A percentile compares a stretch with the other conserved stretches of the same genome.
phyloP scores from a whole-genome alignment of 2,797 vertebrate species.

The Cossypha caffra region DNA sequence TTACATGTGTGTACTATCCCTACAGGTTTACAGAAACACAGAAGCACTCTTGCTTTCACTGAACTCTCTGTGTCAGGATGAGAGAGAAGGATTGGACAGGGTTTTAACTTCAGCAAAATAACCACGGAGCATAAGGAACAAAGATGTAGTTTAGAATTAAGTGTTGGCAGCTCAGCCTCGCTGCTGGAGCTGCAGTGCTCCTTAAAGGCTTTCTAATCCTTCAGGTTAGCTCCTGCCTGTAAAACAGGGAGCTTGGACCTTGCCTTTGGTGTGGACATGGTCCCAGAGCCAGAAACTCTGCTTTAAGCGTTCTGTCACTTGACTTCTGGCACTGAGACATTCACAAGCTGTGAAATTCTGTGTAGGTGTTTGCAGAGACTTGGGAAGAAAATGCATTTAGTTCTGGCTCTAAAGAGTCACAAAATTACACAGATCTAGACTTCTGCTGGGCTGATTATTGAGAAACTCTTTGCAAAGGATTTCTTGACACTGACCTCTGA shows the following conservation, averaged over 20 bases:
- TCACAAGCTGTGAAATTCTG: not conserved
- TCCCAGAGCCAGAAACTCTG: not conserved
- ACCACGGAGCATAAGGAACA: not conserved
- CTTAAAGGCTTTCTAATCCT: not conserved
- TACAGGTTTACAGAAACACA: not conserved
- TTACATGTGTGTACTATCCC: not conserved
- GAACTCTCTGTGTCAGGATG: not conserved
- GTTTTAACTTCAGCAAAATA: not conserved
- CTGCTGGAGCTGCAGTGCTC: not conserved
- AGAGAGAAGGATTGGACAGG: not conserved
- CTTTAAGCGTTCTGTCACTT: not conserved
- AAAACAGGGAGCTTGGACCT: not conserved
- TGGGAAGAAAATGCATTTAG: conserved; percentile 6
- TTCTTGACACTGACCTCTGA: not conserved
- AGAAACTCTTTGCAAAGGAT: not conserved
- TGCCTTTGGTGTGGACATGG: not conserved
- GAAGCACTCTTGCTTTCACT: not conserved
- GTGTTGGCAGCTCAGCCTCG: not conserved
- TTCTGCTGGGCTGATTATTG: not conserved
- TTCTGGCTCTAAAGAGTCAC: not conserved
- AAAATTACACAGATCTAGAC: not conserved
- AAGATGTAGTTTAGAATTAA: not conserved
- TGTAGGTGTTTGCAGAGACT: not conserved
- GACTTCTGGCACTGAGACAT: not conserved
- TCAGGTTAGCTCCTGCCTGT: not conserved